Percentiles rank a stretch among this genome's conserved stretches.
Conservation (phyloP, 1,140 invertebrate species). For the Augochlora pura region DNA sequence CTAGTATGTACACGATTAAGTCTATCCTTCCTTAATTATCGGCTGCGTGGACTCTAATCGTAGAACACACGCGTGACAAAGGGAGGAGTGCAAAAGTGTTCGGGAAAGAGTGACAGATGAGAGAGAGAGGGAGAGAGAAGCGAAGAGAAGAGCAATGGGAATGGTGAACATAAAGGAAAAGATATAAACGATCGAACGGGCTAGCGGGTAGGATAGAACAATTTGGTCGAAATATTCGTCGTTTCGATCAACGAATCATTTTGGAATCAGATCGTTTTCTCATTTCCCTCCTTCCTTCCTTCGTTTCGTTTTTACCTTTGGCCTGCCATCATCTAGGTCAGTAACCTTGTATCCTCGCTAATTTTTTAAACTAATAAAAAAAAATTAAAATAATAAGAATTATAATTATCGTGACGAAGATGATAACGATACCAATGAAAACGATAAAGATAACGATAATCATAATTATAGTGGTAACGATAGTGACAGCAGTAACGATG, state of each 20-base stretch:
- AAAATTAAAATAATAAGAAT: neutral
- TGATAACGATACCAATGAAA: too few species aligned
- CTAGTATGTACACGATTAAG: slow-evolving; percentile 14
- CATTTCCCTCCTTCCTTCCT: neutral
- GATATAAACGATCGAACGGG: neutral
- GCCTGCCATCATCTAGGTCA: slow-evolving; percentile 38
- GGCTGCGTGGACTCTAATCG: slow-evolving; percentile 34
- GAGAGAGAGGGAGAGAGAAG: slow-evolving; percentile 9
- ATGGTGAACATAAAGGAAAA: too few species aligned
- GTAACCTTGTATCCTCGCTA: slow-evolving; percentile 42
- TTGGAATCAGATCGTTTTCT: slow-evolving; percentile 16
- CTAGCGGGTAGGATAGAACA: neutral
- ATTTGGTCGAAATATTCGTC: neutral
- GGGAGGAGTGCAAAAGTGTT: too few species aligned
- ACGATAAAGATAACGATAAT: too few species aligned
- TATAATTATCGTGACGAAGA: too few species aligned
- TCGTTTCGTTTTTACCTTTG: slow-evolving; percentile 21
- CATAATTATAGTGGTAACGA: too few species aligned
- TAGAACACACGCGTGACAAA: neutral
- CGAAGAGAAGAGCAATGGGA: neutral
- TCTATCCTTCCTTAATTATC: slow-evolving; percentile 42
- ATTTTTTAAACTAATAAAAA: slow-evolving; percentile 39
- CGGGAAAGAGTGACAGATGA: neutral
- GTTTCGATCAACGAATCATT: slow-evolving; percentile 17
- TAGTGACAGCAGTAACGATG: too few species aligned